Evolutionary conservation across 2,113 vertebrate species (phyloP).

Genomic region (Brachypodius melanocephalos): DNA sequence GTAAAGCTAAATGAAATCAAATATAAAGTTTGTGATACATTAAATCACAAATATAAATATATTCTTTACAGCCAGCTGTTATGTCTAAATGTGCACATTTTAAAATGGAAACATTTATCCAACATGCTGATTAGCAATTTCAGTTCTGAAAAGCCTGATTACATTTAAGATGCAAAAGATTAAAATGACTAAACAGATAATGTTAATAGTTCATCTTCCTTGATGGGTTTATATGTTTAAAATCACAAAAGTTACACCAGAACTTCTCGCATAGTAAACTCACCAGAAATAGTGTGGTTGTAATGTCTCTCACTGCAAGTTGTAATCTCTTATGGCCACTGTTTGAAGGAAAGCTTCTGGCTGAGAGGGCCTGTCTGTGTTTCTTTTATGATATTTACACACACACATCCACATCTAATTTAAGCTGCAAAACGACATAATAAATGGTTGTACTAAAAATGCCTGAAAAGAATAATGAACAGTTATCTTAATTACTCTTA

Average conservation of each 20-base stretch:
- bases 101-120: slow-evolving; percentile 73
- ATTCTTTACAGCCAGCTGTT: slow-evolving; percentile 75
- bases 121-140: slow-evolving; percentile 76
- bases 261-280: slow-evolving; percentile 20
- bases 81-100: slow-evolving; percentile 67
- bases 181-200: slow-evolving; percentile 75
- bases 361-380: not conserved
- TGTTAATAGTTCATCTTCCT: slow-evolving; percentile 74
- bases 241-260: slow-evolving; percentile 37
- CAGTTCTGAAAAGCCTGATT: slow-evolving; percentile 71
- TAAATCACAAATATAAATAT: slow-evolving; percentile 78
- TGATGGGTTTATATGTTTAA: slow-evolving; percentile 69
- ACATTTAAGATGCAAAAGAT: slow-evolving; percentile 75
- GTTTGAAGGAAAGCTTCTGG: not conserved
- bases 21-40: slow-evolving; percentile 75
- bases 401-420: not conserved
- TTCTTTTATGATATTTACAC: slow-evolving; percentile 15
- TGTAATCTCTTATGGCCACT: not conserved
- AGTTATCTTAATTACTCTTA: slow-evolving; percentile 31
- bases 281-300: not conserved
- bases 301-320: not conserved
- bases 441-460: slow-evolving; percentile 28
- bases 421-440: not conserved
- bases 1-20: slow-evolving; percentile 71
- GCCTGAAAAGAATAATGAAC: not conserved